phyloP scores from a whole-genome alignment of 2,888 invertebrate genomes.

The Chaetoderma sp. region DNA sequence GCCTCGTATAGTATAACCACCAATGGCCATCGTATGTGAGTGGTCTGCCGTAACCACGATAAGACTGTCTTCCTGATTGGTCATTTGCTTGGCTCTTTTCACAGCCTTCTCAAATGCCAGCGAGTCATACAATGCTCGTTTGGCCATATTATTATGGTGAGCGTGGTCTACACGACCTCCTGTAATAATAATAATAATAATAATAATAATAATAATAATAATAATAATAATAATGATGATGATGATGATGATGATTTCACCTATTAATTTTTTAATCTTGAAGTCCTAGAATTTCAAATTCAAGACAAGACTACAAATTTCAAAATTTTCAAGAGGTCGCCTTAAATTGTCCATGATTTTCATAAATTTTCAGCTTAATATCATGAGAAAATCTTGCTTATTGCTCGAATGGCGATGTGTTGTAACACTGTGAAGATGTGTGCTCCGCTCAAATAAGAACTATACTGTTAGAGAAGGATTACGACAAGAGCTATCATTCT shows the following conservation, averaged over 20 bases:
- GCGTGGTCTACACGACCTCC: constrained; percentile 66
- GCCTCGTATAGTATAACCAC: constrained; percentile 59
- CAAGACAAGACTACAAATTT: too few species aligned
- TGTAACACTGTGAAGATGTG: too few species aligned
- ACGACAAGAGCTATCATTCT: too few species aligned
- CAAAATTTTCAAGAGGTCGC: too few species aligned
- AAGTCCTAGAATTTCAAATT: too few species aligned
- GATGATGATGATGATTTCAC: neutral
- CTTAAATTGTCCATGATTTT: too few species aligned
- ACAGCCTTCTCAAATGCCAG: constrained; percentile 82
- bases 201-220: neutral
- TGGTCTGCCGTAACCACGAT: constrained; percentile 76
- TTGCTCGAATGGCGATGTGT: too few species aligned
- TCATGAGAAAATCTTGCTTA: too few species aligned
- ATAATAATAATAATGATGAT: neutral
- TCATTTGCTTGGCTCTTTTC: constrained; percentile 73
- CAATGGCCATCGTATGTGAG: constrained; percentile 65
- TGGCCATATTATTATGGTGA: constrained; percentile 75
- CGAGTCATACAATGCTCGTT: constrained; percentile 80
- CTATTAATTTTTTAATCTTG: too few species aligned
- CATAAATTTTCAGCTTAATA: too few species aligned
- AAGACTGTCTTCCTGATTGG: constrained; percentile 78
- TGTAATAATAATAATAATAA: constrained; percentile 20
- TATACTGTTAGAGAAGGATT: too few species aligned
- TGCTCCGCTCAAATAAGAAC: too few species aligned